Conservation (phyloP, 2,113 vertebrate genomes). For the Cynopterus brachyotis region DNA sequence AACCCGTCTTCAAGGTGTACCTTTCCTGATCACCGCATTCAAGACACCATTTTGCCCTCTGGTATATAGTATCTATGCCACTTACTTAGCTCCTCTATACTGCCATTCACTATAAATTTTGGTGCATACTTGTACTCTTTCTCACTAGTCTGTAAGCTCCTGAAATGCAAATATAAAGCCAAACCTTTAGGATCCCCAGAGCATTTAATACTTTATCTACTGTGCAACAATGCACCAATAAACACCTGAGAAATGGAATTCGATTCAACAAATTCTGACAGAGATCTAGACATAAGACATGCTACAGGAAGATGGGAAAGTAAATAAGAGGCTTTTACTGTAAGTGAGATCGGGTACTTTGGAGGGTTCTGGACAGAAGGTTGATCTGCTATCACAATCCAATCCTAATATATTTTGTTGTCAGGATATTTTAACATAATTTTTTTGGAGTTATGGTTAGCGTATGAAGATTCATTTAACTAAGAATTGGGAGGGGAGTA, state of each 20-base stretch:
- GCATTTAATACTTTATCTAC: not conserved
- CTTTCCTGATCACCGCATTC: not conserved
- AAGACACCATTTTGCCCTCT: not conserved
- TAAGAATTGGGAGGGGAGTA: not conserved
- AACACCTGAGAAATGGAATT: not conserved
- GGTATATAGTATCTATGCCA: too few relatives aligned
- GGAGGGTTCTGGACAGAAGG: not conserved
- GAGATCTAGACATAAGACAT: not conserved
- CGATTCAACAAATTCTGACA: not conserved
- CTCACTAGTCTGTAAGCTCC: not conserved
- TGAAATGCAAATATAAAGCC: not conserved
- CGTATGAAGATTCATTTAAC: not conserved
- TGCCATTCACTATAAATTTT: not conserved
- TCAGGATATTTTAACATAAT: not conserved
- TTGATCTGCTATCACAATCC: not conserved
- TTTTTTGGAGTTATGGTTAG: not conserved
- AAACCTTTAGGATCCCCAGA: not conserved
- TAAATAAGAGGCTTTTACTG: not conserved
- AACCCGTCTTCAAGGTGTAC: not conserved
- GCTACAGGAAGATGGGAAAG: not conserved
- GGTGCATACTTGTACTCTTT: not conserved
- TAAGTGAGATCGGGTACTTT: not conserved
- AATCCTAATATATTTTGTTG: not conserved
- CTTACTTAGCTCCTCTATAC: not conserved
- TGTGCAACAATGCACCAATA: not conserved